Base-by-base conservation (phyloP, 2,113 vertebrate species). In the Tautogolabrus adspersus region DNA sequence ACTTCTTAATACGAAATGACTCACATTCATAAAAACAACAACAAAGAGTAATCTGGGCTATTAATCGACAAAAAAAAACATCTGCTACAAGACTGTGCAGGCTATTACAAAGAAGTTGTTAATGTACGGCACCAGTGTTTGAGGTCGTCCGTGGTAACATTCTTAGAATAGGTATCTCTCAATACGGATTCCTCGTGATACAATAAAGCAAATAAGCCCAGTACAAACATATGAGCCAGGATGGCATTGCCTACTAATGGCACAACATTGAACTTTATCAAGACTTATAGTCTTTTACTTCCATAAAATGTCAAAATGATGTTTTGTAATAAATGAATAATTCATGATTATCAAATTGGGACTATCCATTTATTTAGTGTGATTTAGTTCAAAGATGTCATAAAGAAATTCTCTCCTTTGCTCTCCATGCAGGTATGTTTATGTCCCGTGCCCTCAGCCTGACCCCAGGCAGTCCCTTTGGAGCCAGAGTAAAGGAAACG, bases 401-500 rank as follows among this genome's bases (percentile, higher is more conserved):
- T 37, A 10, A 57, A 38, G 5, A 12, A 19, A 30, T 37, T 71
- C 12, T 79, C 21, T 30, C 62, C 21, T 44, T 51, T 58, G 52
- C 18, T 22, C 30, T 65, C 68, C 58, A 60, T 37, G 30, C 49
- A 64, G 57, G 21, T 34, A 0, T 70, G 57, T 72, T 81, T 55
- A 44, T 66, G 65, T 55, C 51, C 37, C 66, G 42, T 80, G 76
- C 73, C 70, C 76, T 83, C 34, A 47, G 26, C 38, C 42, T 79
- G 77, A 67, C 66, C 75, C 42, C 10, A 37, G 46, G 66, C 38
- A 52, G 68, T n/a, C 84, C 12, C 47, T 68, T 54, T 82, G 84
- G 84, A 82, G 63, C 85, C 84, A 75, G 54, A 66, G 66, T 51
- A 40, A 81, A 76, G 78, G 82, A 77, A 90, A 80, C 77, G 68